These are phyloP conservation scores for Gracilinanus agilis DNA, from an alignment of 2,113 vertebrate genomes.

Conservation along the genomic window DNA sequence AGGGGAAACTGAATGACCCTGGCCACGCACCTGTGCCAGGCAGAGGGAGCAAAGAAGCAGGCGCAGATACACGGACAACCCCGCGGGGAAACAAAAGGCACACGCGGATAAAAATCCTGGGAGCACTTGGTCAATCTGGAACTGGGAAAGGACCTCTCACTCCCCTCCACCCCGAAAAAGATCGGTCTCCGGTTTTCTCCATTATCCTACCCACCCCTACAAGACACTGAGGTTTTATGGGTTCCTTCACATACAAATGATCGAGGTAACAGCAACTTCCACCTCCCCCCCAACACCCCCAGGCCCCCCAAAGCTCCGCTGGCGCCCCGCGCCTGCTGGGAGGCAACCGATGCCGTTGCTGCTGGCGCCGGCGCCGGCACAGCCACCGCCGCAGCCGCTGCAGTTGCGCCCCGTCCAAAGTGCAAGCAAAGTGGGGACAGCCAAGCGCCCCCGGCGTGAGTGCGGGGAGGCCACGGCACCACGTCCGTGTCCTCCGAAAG, in stretches of 20 bases:
- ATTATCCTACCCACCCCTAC: no score
- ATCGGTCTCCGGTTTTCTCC: not conserved
- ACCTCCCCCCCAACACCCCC: not conserved
- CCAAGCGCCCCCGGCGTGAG: not conserved
- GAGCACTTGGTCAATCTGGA: no score
- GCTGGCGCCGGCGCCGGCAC: not conserved
- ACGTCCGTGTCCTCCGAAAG: slow-evolving; percentile 7
- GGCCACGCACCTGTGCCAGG: no score
- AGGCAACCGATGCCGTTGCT: not conserved
- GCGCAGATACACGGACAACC: not conserved
- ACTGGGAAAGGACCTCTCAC: not conserved
- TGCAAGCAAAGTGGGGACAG: not conserved
- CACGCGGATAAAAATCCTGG: no score
- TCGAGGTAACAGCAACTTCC: no score
- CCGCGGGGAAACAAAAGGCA: not conserved
- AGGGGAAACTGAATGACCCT: no score
- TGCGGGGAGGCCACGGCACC: not conserved
- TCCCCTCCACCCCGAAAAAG: not conserved
- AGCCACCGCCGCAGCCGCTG: not conserved
- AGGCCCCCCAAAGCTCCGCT: not conserved
- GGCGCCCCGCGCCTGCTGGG: not conserved
- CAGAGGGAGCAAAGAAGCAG: no score
- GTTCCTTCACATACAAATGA: no score
- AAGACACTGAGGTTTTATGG: no score
- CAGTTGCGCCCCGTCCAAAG: not conserved